Base-by-base conservation (phyloP, 2,888 invertebrate species). In the Sericinus montela region DNA sequence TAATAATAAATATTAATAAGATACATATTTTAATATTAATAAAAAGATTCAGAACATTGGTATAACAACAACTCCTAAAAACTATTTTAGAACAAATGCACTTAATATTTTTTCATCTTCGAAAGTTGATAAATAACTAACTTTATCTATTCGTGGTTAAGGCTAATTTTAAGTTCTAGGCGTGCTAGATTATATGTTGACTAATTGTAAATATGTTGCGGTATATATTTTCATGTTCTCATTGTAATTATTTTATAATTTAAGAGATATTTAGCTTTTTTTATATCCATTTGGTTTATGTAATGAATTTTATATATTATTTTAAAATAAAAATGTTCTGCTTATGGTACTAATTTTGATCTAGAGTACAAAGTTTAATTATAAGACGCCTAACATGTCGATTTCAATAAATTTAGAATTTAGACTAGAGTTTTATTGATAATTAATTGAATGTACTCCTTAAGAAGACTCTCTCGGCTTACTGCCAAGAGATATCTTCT, bases 321-420 rank as follows among this genome's bases (percentile, higher is more conserved):
- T 16, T 19, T 19, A 19, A 5, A 19, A 19, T 19, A 19, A 19
- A 2, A 19, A 19, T 19, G 19, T 19, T 19, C 19, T 19, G 2
- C 5, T 5, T 19, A 45, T 11, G 10, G 10, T 16, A 29, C 9
- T 37, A 19, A 30, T 28, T 11, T 25, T 32, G 32, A 37, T 25
- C 8, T 6, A 25, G 39, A 49, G 49, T 50, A 50, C 49, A 45
- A 50, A 50, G 19, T 45, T 45, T 40, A 30, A 35, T 38, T 45
- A 30, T 25, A 25, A 25, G 25, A 8, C 25, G 25, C 25, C 25
- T 25, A 4, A 43, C 23, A 32, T 47, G 6, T 35, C 36, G 29
- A 41, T 41, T 46, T 40, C 10, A 47, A 41, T 47, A 47, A 47
- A 47, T 36, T 47, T 36, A 23, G 13, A n/a, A 5, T 15, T 29